A percentile compares a stretch with the other conserved stretches of the same genome.
Conservation (phyloP, 2,888 invertebrate species). For the Apodemia duryi region DNA sequence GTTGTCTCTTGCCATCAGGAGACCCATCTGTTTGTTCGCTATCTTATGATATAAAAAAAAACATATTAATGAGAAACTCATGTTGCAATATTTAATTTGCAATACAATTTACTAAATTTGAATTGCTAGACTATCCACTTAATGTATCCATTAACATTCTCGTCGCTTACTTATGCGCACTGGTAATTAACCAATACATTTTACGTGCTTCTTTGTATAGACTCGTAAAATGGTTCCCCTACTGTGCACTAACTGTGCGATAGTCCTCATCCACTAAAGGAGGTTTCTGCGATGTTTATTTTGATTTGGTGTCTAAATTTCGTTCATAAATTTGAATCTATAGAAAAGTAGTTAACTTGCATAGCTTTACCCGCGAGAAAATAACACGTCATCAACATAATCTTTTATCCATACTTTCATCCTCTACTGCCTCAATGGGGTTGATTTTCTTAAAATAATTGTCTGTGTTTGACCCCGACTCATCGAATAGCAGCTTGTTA, state of each 20-base stretch:
- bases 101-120: background rate
- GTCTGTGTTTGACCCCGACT: too few relatives aligned
- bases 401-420: too few relatives aligned
- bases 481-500: too few relatives aligned
- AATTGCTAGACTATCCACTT: constrained; percentile 30
- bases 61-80: background rate
- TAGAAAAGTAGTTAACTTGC: background rate
- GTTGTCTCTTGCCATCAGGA: too few relatives aligned
- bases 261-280: background rate
- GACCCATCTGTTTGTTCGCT: too few relatives aligned
- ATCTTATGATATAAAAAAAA: too few relatives aligned
- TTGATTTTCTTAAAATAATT: too few relatives aligned
- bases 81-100: background rate
- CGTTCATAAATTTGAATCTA: background rate
- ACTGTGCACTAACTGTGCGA: constrained; percentile 36
- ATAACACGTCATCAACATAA: too few relatives aligned
- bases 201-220: constrained; percentile 30
- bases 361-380: too few relatives aligned
- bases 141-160: constrained; percentile 56
- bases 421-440: too few relatives aligned
- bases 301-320: background rate
- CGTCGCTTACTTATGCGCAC: constrained; percentile 37
- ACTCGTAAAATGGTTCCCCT: constrained; percentile 34
- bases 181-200: constrained; percentile 40
- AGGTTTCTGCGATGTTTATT: background rate